Evolutionary conservation across 2,797 vertebrate species (phyloP), one percentile per base, ranked within the genome.

Genomic region (Dicrostonyx torquatus): DNA sequence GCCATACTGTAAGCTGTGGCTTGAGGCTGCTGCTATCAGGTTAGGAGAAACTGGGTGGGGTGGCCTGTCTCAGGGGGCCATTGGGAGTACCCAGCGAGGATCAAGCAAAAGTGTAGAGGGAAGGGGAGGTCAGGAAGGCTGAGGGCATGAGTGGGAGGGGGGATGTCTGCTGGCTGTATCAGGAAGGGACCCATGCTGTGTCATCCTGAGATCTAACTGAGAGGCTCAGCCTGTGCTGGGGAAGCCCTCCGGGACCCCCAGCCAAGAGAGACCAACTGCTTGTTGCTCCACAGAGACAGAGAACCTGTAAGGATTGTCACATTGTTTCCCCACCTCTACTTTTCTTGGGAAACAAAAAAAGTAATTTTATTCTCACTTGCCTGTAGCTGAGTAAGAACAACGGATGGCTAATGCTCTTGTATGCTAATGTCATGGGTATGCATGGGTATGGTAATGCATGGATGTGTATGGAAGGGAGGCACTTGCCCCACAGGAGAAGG

Each of bases 321-420:
- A 40, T 95, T 72, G 60, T 77, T 82, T 53, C 92, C 76, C 87
- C 34, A 2, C n/a, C 88, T 37, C 76, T 60, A 34, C 31, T 37
- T 53, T 94, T 96, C 94, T 96, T 48, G 87, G 91, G 89, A 82
- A 97, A 97, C 95, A 95, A 97, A 97, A 82, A 93, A 79, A 88
- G 43, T 87, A 50, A 90, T 96, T 97, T 97, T 97, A 93, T 97
- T 97, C 95, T 97, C 72, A 43, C 45, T 72, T 87, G 22, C n/a
- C 62, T 78, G n/a, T 20, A 37, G 43, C 55, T 94, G 45, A 22
- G 37, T 50, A n/a, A 70, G 78, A 14, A 66, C 6, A 0, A 7
- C 4, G 0, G 29, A 4, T 3, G 0, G 26, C 53, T 55, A 60
- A 11, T 12, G 1, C 45, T 83, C n/a, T 55, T 10, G 18, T 17